Percentiles rank a stretch among this genome's conserved stretches.
Evolutionary conservation across 1,140 invertebrate species (phyloP).

Genomic region (Scaptodrosophila lebanonensis): DNA sequence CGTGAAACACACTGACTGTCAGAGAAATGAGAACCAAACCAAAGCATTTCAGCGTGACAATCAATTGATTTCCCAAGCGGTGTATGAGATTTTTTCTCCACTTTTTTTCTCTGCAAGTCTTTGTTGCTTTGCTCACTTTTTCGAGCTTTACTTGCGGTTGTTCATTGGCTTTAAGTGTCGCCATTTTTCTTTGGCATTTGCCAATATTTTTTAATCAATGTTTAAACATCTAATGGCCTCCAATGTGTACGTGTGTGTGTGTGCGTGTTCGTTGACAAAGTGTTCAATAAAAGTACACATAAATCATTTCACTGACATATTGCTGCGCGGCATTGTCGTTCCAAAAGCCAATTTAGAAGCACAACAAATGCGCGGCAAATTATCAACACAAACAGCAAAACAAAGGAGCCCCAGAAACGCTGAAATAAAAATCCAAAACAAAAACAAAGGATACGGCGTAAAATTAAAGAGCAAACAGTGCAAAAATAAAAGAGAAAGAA

Average conservation of each 20-base stretch:
- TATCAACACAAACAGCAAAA: too few species aligned
- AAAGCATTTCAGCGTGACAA: constrained; percentile 65
- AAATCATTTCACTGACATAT: constrained; percentile 24
- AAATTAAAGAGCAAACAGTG: constrained; percentile 13
- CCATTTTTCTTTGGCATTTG: constrained; percentile 4
- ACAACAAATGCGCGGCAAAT: too few species aligned
- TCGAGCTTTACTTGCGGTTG: background rate
- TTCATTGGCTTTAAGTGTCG: background rate
- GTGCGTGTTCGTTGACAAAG: constrained; percentile 2
- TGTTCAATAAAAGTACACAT: constrained; percentile 14
- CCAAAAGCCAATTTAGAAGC: too few species aligned
- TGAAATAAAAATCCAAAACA: too few species aligned
- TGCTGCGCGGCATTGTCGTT: background rate
- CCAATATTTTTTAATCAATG: constrained; percentile 27
- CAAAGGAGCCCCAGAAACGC: too few species aligned
- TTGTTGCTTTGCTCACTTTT: constrained; percentile 2
- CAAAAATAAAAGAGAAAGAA: background rate
- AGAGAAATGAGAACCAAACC: constrained; percentile 19
- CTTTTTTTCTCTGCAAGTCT: background rate
- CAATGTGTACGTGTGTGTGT: background rate
- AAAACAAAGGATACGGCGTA: too few species aligned
- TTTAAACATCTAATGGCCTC: constrained; percentile 40
- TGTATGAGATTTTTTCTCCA: constrained; percentile 27
- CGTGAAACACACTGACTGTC: too few species aligned
- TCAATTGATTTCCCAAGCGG: constrained; percentile 70